Evolutionary conservation across 2,888 invertebrate species (phyloP), one percentile per base, ranked within the genome.

Genomic region (Catonia carolina): DNA sequence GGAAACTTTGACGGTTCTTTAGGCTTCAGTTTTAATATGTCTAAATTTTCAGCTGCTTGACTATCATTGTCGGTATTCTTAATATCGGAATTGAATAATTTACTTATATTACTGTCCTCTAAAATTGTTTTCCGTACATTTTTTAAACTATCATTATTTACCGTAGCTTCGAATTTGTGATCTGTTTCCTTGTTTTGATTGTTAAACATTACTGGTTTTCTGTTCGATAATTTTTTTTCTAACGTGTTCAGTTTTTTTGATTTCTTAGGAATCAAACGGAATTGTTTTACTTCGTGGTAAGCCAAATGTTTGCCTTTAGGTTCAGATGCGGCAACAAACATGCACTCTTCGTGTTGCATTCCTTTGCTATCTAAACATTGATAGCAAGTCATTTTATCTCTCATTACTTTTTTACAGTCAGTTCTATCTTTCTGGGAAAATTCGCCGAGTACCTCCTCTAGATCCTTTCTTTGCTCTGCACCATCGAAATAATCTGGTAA

Each of bases 361-460:
- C 86, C 86, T 50, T 79, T 77, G 63, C 82, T 77, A 66, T 86
- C 85, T 2, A 80, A 72, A 68, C 88, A 88, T 63, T 83, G 78
- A 69, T 81, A 87, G 68, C 88, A 88, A 0, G 85, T 86, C 84
- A 87, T 85, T 37, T 84, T 83, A 63, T 85, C 83, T 66, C 83
- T 84, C 60, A 80, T 77, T 0, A 84, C 78, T 69, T 84, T 84
- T 67, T 84, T 83, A 69, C 88, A 88, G 7, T 81, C 75, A 0
- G 22, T 81, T 63, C 85, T 76, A 66, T 87, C 86, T 69, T 85
- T 85, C 66, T 81, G 80, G 60, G 80, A 79, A 65, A 87, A 86
- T 65, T 85, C 84, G n/a, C 83, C 83, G 62, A 86, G 73, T 50
- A 85, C 82, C 67, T 82, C 78, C 66, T 84, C 83, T 14, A 86